Evolutionary conservation across 2,888 invertebrate genomes (phyloP).

Genomic region (Mactromeris polynyma): DNA sequence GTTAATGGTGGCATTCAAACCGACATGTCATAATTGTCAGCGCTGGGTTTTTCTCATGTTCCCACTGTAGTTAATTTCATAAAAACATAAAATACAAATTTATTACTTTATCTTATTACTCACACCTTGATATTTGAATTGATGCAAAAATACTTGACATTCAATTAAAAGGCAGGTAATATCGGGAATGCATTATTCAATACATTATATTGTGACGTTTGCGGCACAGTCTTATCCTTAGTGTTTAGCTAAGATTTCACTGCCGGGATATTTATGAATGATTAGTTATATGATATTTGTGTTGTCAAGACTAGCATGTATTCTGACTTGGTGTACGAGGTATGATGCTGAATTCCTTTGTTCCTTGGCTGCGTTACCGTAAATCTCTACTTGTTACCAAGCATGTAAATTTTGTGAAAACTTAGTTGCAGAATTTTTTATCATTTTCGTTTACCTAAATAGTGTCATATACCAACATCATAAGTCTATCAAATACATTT

Average conservation of each 20-base stretch:
- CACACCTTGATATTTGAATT: constrained; percentile 12
- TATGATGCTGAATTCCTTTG: background rate
- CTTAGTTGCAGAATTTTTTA: background rate
- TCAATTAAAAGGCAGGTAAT: background rate
- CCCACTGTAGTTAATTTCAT: background rate
- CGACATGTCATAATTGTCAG: background rate
- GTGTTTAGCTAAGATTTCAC: background rate
- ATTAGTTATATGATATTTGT: background rate
- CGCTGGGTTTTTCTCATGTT: background rate
- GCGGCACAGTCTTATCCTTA: background rate
- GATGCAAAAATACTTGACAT: constrained; percentile 2
- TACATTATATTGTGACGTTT: background rate
- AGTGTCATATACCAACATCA: too few species aligned
- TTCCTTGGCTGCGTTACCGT: background rate
- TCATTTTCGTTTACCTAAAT: background rate
- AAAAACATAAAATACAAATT: background rate
- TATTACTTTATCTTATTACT: background rate
- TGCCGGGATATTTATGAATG: background rate
- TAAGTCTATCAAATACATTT: too few species aligned
- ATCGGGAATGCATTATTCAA: background rate
- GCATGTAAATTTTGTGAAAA: background rate
- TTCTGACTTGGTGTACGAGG: constrained; percentile 7
- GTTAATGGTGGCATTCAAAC: background rate
- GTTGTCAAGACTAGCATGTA: background rate
- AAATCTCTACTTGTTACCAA: background rate